These are phyloP conservation scores for Myxocyprinus asiaticus DNA, from an alignment of 2,113 vertebrate genomes.

Conservation along the genomic window DNA sequence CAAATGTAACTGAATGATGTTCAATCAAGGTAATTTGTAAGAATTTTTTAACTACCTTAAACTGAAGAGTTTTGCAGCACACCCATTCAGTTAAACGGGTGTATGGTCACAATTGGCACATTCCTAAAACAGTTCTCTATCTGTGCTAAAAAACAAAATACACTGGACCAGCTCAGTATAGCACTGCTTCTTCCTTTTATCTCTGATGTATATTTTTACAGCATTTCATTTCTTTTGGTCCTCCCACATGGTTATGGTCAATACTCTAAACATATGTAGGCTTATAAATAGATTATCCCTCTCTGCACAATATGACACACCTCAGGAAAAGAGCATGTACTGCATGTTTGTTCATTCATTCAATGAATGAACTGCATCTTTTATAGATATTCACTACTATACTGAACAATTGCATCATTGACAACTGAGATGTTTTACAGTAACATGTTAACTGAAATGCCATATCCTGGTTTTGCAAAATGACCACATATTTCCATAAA, in stretches of 20 bases:
- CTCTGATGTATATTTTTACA: slow-evolving; percentile 64
- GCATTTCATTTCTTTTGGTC: slow-evolving; percentile 28
- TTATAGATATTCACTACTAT: neutral
- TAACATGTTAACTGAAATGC: neutral
- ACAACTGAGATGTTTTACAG: neutral
- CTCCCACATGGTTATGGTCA: slow-evolving; percentile 31
- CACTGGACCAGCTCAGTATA: slow-evolving; percentile 58
- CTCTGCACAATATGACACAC: neutral
- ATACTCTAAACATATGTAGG: neutral
- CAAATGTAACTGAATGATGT: neutral
- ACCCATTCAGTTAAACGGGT: neutral
- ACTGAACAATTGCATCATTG: neutral
- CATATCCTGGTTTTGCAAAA: neutral
- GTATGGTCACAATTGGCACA: neutral
- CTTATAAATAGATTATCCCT: neutral
- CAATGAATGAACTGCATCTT: neutral
- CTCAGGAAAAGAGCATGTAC: neutral
- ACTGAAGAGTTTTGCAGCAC: neutral
- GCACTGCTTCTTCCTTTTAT: slow-evolving; percentile 61
- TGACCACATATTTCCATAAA: neutral
- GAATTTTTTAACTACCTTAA: neutral
- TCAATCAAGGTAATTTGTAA: neutral
- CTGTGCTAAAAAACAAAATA: slow-evolving; percentile 70
- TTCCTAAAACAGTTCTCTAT: slow-evolving; percentile 56
- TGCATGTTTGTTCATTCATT: neutral